phyloP scores from a whole-genome alignment of 2,888 invertebrate species.

The Leptinotarsa haldemani region DNA sequence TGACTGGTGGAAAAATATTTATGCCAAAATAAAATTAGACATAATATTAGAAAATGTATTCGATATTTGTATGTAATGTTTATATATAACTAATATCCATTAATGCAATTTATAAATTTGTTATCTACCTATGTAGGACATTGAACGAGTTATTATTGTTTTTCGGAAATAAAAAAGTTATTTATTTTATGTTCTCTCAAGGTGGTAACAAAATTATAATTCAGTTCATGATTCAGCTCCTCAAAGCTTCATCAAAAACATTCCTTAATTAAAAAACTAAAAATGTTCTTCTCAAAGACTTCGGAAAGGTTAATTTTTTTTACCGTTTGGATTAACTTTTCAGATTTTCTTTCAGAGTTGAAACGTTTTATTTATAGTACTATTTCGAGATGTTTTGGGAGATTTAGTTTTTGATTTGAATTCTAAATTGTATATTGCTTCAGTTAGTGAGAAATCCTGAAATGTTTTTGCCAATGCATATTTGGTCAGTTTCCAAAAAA shows the following conservation, averaged over 20 bases:
- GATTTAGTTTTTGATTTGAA: background rate
- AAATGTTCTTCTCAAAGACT: conserved; percentile 19
- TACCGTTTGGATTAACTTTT: conserved; percentile 43
- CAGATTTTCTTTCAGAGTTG: conserved; percentile 23
- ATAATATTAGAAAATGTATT: conserved; percentile 38
- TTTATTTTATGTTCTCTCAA: background rate
- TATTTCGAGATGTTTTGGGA: background rate
- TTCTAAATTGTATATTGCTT: conserved; percentile 24
- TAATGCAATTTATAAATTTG: background rate
- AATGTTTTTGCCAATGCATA: conserved; percentile 40
- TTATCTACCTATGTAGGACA: background rate
- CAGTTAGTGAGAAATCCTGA: conserved; percentile 17
- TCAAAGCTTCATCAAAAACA: conserved; percentile 37
- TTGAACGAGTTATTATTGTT: background rate
- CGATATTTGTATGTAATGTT: conserved; percentile 27
- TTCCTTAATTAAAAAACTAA: conserved; percentile 31
- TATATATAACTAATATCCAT: conserved; percentile 1
- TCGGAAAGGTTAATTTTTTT: conserved; percentile 39
- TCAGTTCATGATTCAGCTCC: conserved; percentile 21
- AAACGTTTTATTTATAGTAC: background rate
- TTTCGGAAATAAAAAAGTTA: background rate
- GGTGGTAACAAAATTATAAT: conserved; percentile 23
- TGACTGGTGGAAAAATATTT: conserved; percentile 36
- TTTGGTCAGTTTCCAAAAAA: conserved; percentile 30
- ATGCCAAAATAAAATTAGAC: conserved; percentile 44